These are phyloP conservation scores for Lordiphosa collinella DNA, from an alignment of 1,140 invertebrate genomes.

Conservation along the genomic window DNA sequence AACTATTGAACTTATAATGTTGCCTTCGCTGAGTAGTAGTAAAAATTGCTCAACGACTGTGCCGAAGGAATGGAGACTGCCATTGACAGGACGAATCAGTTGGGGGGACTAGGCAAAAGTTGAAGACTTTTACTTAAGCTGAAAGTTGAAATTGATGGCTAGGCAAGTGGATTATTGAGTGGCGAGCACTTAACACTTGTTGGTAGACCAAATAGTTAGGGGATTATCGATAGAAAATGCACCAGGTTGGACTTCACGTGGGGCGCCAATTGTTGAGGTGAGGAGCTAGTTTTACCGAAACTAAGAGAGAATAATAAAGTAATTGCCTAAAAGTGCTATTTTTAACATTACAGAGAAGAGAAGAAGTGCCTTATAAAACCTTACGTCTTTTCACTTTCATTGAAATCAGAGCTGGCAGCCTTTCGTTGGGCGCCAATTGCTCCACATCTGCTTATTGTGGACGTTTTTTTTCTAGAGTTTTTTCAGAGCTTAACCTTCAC, in stretches of 20 bases:
- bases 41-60: constrained; percentile 19
- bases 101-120: constrained; percentile 10
- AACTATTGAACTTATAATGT: constrained; percentile 67
- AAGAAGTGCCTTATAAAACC: no score
- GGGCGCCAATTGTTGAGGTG: not conserved
- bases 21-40: constrained; percentile 17
- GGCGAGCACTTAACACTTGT: constrained; percentile 8
- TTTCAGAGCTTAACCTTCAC: no score
- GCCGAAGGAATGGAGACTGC: constrained; percentile 3
- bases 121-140: constrained; percentile 8
- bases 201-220: constrained; percentile 1
- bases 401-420: no score
- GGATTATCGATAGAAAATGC: constrained; percentile 1
- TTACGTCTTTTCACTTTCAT: no score
- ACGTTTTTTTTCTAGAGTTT: no score
- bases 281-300: no score
- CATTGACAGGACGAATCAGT: constrained; percentile 9
- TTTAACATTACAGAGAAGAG: no score
- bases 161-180: constrained; percentile 22
- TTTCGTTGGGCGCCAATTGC: not conserved
- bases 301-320: no score
- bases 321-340: no score
- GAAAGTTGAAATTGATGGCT: constrained; percentile 32
- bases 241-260: not conserved
- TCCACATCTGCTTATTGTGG: no score